phyloP scores from a whole-genome alignment of 1,140 invertebrate species.

The Augochlora pura region DNA sequence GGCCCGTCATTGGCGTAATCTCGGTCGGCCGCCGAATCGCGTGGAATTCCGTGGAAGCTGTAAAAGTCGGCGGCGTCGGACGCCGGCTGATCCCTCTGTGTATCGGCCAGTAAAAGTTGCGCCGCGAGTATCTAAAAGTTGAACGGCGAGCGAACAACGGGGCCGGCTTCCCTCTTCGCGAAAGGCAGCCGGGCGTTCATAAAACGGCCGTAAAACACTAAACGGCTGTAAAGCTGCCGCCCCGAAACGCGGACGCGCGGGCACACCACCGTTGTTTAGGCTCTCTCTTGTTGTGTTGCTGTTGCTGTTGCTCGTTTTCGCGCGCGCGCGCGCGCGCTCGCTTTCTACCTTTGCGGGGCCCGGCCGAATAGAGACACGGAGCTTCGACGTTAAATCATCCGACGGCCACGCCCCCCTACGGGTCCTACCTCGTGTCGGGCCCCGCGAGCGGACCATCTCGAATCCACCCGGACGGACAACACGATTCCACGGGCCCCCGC shows the following conservation, averaged over 20 bases:
- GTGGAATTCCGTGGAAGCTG: background rate
- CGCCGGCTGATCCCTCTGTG: background rate
- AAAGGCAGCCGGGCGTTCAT: constrained; percentile 75
- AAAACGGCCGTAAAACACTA: constrained; percentile 81
- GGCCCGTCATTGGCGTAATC: background rate
- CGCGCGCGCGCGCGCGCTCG: background rate
- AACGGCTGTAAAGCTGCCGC: constrained; percentile 80
- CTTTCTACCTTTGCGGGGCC: constrained; percentile 60
- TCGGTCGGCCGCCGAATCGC: background rate
- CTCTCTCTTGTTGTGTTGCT: constrained; percentile 54
- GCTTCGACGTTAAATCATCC: constrained; percentile 78
- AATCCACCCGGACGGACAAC: constrained; percentile 3
- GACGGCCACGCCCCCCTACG: constrained; percentile 74
- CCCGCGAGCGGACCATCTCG: constrained; percentile 6
- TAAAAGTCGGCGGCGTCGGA: background rate
- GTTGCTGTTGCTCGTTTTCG: background rate
- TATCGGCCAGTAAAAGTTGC: constrained; percentile 4
- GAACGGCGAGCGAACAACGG: constrained; percentile 9
- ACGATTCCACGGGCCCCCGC: too few species aligned
- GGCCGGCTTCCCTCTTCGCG: constrained; percentile 37
- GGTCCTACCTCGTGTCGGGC: constrained; percentile 61
- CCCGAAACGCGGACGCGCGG: constrained; percentile 67
- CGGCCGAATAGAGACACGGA: constrained; percentile 77
- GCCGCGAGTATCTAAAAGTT: constrained; percentile 3
- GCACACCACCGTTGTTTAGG: constrained; percentile 37